Evolutionary conservation across 2,113 vertebrate species (phyloP).

Genomic region (Dryoscopus gambensis): DNA sequence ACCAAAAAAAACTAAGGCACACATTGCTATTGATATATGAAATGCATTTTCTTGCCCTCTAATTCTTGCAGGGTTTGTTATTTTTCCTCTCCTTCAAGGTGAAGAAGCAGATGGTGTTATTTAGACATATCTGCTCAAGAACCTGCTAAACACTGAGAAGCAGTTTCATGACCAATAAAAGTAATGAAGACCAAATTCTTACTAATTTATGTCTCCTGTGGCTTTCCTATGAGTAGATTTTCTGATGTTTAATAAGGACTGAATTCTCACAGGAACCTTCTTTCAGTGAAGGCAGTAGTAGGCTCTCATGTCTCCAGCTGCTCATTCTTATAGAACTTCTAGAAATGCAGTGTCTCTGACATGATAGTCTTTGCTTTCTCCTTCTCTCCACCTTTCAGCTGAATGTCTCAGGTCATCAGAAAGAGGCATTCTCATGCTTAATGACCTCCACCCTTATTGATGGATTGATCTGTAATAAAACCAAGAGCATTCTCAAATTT

Average conservation of each 20-base stretch:
- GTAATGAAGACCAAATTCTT: not conserved
- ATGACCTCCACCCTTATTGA: not conserved
- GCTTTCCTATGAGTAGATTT: not conserved
- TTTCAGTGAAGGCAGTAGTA: not conserved
- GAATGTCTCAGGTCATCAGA: not conserved
- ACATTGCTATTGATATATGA: not conserved
- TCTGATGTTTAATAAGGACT: not conserved
- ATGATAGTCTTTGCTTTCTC: not conserved
- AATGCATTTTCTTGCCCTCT: not conserved
- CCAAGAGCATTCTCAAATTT: not conserved
- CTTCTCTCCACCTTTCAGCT: not conserved
- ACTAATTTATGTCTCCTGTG: not conserved
- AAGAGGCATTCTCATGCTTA: not conserved
- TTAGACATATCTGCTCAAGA: not conserved
- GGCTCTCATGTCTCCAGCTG: not conserved
- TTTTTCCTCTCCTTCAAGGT: not conserved
- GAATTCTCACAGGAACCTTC: not conserved
- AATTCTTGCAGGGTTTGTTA: not conserved
- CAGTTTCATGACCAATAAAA: not conserved
- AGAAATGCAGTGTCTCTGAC: not conserved
- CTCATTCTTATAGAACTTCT: not conserved
- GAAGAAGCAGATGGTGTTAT: not conserved
- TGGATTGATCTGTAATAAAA: not conserved
- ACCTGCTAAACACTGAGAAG: not conserved
- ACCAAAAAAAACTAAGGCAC: not conserved